These are phyloP conservation scores for Aleadryas rufinucha DNA, from an alignment of 2,113 vertebrate species.

Conservation along the genomic window DNA sequence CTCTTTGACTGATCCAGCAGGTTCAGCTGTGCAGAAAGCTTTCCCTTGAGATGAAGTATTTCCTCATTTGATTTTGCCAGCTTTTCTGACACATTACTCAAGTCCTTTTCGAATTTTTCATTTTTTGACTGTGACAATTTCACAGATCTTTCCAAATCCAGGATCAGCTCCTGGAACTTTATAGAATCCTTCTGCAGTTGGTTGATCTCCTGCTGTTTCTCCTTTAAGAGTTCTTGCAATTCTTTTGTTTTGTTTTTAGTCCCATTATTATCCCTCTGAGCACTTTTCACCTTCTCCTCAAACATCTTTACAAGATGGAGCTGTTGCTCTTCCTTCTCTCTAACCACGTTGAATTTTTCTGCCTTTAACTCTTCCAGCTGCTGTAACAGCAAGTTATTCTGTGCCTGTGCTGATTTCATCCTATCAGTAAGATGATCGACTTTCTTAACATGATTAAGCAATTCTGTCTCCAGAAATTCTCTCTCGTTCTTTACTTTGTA, in stretches of 20 bases:
- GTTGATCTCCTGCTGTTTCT: slow-evolving; percentile 87
- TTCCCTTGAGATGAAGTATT: slow-evolving; percentile 33
- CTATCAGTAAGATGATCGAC: slow-evolving; percentile 78
- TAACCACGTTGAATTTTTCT: slow-evolving; percentile 60
- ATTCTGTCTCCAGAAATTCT: slow-evolving; percentile 81
- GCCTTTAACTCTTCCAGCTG: slow-evolving; percentile 73
- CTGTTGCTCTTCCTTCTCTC: slow-evolving; percentile 81
- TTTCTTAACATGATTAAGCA: slow-evolving; percentile 78
- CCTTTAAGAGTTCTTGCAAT: slow-evolving; percentile 83
- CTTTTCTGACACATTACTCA: slow-evolving; percentile 62
- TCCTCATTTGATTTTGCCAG: slow-evolving; percentile 46
- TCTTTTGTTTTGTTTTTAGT: slow-evolving; percentile 81
- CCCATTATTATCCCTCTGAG: slow-evolving; percentile 77
- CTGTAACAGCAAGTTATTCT: slow-evolving; percentile 71
- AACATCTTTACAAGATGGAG: slow-evolving; percentile 76
- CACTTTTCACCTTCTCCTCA: slow-evolving; percentile 81
- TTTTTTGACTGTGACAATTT: slow-evolving; percentile 68
- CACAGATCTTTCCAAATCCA: slow-evolving; percentile 79
- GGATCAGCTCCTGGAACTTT: slow-evolving; percentile 81
- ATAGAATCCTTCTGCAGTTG: slow-evolving; percentile 86
- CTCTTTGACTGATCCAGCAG: slow-evolving; percentile 64
- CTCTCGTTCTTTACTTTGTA: slow-evolving; percentile 85
- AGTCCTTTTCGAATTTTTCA: slow-evolving; percentile 69
- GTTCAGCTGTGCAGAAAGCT: slow-evolving; percentile 52
- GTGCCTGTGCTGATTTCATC: slow-evolving; percentile 65